A percentile compares a stretch with the other conserved stretches of the same genome.
Evolutionary conservation across 2,888 invertebrate species (phyloP).

Genomic region (Lissonota sp.): DNA sequence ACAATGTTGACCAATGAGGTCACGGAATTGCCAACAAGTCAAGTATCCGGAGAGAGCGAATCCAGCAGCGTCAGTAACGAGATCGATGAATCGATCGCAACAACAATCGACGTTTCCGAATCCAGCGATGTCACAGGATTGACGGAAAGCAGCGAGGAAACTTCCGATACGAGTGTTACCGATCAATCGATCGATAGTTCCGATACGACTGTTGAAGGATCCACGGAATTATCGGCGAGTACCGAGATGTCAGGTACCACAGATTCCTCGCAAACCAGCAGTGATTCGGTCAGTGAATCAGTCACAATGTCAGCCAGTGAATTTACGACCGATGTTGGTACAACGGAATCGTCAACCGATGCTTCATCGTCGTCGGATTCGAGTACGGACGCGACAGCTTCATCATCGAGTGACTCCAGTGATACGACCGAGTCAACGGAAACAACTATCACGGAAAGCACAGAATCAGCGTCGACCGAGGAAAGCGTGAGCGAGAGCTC

Average conservation of each 20-base stretch:
- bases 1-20: slow-evolving; percentile 24
- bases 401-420: slow-evolving; percentile 68
- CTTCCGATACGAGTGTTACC: slow-evolving; percentile 69
- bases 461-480: slow-evolving; percentile 47
- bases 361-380: slow-evolving; percentile 38
- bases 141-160: slow-evolving; percentile 69
- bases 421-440: slow-evolving; percentile 63
- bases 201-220: slow-evolving; percentile 34
- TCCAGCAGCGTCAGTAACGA: slow-evolving; percentile 62
- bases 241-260: slow-evolving; percentile 66
- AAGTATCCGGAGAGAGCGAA: slow-evolving; percentile 62
- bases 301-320: slow-evolving; percentile 56
- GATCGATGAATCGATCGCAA: slow-evolving; percentile 65
- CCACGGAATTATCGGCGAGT: slow-evolving; percentile 47
- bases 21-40: slow-evolving; percentile 61
- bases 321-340: slow-evolving; percentile 46
- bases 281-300: slow-evolving; percentile 39
- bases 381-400: slow-evolving; percentile 38
- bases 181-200: slow-evolving; percentile 39
- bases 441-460: slow-evolving; percentile 65
- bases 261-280: slow-evolving; percentile 57
- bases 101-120: slow-evolving; percentile 71
- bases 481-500: slow-evolving; percentile 62
- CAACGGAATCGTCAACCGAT: slow-evolving; percentile 61
- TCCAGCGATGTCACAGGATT: slow-evolving; percentile 64